These are phyloP conservation scores for Neopipo cinnamomea DNA, from an alignment of 2,113 vertebrate genomes.

Conservation along the genomic window DNA sequence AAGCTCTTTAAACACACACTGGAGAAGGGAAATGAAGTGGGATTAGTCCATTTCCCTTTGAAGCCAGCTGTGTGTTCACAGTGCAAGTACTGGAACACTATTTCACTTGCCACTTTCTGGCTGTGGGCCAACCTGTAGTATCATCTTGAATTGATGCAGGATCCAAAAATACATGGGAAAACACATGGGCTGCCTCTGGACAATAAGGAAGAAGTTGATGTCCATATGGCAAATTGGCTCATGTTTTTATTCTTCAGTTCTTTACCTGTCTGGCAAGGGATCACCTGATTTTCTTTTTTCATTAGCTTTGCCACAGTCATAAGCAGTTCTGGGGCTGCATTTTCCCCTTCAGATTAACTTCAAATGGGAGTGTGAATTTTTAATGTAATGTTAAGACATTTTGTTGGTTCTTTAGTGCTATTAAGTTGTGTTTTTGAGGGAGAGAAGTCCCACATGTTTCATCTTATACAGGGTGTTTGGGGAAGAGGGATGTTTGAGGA, in stretches of 20 bases:
- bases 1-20: conserved; percentile 61
- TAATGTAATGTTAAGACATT: not conserved
- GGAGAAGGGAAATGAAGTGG: conserved; percentile 69
- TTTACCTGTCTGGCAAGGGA: not conserved
- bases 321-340: not conserved
- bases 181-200: not conserved
- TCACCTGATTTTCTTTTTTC: not conserved
- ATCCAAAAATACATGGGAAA: not conserved
- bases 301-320: not conserved
- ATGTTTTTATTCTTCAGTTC: not conserved
- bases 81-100: conserved; percentile 41
- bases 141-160: conserved; percentile 25
- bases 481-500: not conserved
- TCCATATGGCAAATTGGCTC: not conserved
- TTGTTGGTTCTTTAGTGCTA: not conserved
- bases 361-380: not conserved
- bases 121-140: conserved; percentile 25
- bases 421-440: not conserved
- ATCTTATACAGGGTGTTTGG: not conserved
- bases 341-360: not conserved
- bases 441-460: not conserved
- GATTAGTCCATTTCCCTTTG: conserved; percentile 74
- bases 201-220: not conserved
- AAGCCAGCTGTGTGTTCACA: conserved; percentile 67
- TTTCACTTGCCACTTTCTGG: conserved; percentile 56